A percentile compares a stretch with the other conserved stretches of the same genome.
Evolutionary conservation across 1,140 invertebrate genomes (phyloP).

Genomic region (Halesus radiatus): DNA sequence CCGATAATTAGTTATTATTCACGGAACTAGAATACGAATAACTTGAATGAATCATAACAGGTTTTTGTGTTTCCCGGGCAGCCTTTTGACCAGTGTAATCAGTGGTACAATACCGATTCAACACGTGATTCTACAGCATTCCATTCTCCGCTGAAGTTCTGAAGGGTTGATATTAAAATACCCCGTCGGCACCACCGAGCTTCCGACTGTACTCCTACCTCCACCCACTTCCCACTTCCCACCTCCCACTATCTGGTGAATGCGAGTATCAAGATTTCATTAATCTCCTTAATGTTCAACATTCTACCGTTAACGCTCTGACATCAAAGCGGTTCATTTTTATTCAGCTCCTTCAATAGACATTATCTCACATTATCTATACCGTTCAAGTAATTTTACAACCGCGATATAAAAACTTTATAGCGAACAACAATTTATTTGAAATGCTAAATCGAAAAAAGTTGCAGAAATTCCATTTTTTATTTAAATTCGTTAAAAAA

Average conservation of each 20-base stretch:
- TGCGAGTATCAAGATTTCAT: constrained; percentile 11
- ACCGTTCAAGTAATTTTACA: too few relatives aligned
- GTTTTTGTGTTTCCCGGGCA: too few relatives aligned
- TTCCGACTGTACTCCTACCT: background rate
- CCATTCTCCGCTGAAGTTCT: background rate
- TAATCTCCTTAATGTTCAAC: constrained; percentile 20
- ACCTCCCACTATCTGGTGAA: background rate
- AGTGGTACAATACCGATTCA: background rate
- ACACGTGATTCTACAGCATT: background rate
- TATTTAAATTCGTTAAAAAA: too few relatives aligned
- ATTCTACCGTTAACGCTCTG: background rate
- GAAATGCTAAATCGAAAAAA: too few relatives aligned
- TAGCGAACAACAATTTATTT: too few relatives aligned
- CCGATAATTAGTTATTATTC: too few relatives aligned
- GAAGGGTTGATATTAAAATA: constrained; percentile 19
- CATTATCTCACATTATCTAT: too few relatives aligned
- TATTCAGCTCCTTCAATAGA: background rate
- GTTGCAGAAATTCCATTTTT: too few relatives aligned
- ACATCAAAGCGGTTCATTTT: background rate
- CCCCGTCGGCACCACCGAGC: background rate
- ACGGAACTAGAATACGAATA: too few relatives aligned
- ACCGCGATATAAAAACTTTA: too few relatives aligned
- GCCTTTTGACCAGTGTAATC: too few relatives aligned
- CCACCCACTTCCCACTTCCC: background rate
- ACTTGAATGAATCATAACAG: too few relatives aligned